Percentiles rank a stretch among this genome's conserved stretches.
Conservation (phyloP, 2,888 invertebrate species). For the Maniola hyperantus region DNA sequence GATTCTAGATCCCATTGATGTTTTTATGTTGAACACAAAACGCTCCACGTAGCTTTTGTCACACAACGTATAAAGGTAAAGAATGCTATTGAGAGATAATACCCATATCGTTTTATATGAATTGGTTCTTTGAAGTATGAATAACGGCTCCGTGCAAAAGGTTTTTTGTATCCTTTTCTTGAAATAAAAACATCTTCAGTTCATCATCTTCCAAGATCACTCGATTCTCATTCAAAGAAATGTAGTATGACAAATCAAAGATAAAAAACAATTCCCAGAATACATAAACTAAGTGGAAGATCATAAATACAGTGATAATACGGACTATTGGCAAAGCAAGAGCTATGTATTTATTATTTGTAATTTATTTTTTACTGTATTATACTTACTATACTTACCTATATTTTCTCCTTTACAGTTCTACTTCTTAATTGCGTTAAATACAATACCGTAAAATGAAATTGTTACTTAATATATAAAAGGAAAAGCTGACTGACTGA, state of each 20-base stretch:
- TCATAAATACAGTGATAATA: not conserved
- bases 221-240: not conserved
- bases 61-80: constrained; percentile 23
- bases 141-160: constrained; percentile 24
- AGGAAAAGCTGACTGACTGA: too few relatives aligned
- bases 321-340: constrained; percentile 1
- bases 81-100: constrained; percentile 32
- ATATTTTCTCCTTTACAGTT: too few relatives aligned
- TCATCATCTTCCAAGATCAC: not conserved
- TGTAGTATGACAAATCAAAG: not conserved
- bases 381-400: not conserved
- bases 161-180: constrained; percentile 27
- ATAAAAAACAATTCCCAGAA: not conserved
- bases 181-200: constrained; percentile 23
- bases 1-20: constrained; percentile 2
- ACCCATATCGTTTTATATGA: constrained; percentile 32
- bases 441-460: too few relatives aligned
- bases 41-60: constrained; percentile 23
- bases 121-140: constrained; percentile 36
- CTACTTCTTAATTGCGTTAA: too few relatives aligned
- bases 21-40: constrained; percentile 15
- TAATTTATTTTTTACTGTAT: not conserved
- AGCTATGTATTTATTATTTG: not conserved
- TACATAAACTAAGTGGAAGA: not conserved
- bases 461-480: too few relatives aligned